Evolutionary conservation across 2,797 vertebrate species (phyloP).

Genomic region (Malurus splendens): DNA sequence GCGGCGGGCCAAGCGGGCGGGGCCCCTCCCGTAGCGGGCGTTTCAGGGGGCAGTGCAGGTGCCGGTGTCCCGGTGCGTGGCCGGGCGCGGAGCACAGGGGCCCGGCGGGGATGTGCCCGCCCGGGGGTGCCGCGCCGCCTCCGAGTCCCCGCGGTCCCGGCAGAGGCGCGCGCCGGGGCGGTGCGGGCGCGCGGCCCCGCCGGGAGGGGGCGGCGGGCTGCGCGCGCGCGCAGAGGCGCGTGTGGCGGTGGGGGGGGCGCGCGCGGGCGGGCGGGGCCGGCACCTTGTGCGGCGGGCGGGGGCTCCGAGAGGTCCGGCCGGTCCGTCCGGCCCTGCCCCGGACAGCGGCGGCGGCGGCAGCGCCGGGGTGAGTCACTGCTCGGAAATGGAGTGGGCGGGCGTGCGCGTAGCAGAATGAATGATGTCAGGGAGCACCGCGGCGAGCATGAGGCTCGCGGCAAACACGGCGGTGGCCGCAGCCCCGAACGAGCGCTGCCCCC

Average conservation of each 20-base stretch:
- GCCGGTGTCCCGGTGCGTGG: too few species aligned
- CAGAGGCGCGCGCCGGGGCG: background rate
- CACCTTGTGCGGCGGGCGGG: background rate
- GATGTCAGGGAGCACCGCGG: slow-evolving; percentile 57
- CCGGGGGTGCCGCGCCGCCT: background rate
- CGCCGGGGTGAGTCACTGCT: slow-evolving; percentile 63
- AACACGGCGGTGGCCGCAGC: background rate
- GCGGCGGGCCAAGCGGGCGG: background rate
- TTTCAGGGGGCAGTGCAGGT: background rate
- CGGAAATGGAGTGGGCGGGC: slow-evolving; percentile 53
- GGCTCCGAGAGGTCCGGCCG: slow-evolving; percentile 16
- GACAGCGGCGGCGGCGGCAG: background rate
- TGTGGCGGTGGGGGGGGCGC: background rate
- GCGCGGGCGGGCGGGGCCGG: background rate
- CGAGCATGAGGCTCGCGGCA: background rate
- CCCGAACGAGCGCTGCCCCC: background rate
- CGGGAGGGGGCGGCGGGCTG: background rate
- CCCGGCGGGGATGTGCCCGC: background rate
- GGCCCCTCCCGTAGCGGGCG: fast-evolving
- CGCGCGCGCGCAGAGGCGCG: background rate
- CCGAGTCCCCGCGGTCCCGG: background rate
- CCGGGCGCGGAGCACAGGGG: background rate
- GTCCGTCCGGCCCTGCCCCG: slow-evolving; percentile 34
- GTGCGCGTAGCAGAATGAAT: slow-evolving; percentile 54
- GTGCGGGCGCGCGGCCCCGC: background rate